Base-by-base conservation (phyloP, 2,888 invertebrate species). In the Aphidoletes aphidimyza region DNA sequence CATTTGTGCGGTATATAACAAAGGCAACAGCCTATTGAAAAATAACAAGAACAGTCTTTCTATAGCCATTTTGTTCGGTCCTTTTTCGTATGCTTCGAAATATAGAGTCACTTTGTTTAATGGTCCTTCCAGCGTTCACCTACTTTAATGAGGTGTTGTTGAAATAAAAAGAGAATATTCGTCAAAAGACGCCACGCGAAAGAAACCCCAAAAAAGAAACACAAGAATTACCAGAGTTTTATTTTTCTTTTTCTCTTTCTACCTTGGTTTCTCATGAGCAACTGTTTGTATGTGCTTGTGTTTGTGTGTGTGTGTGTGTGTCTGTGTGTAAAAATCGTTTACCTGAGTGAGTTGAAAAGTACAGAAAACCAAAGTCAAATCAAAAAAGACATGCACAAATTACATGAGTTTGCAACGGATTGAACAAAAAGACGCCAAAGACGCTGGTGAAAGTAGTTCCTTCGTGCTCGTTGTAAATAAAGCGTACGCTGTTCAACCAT, bases 381-480 rank as follows among this genome's bases (percentile, higher is more conserved):
- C 69, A 2, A 34, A 69, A 69, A 69, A 1, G 34, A 69, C 69
- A 69, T 11, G 30, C 69, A 69, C n/a, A 34, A 9, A 78, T 36
- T 17, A 36, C 6, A 6, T 8, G 37, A 81, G n/a, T 81, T 81
- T 81, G 81, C 81, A 37, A 81, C 6, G 19, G 54, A 54, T 54
- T 54, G 54, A 54, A 54, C 17, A 19, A 37, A 81, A 37, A 81
- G 81, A 81, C 36, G 37, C 37, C 36, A 81, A 81, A 81, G 81
- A 36, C n/a, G 37, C 17, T 81, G 81, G 81, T 81, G 81, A 81
- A 81, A 81, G 81, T 81, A 81, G 81, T 37, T 81, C n/a, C 22
- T 81, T 81, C 37, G 69, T 81, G n/a, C 39, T n/a, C 81, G n/a
- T n/a, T 81, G 19, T 69, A 69, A 69, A 69, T 69, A 30, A 30